Conservation (phyloP, 1,140 invertebrate species). For the Sminthurinus signatus region DNA sequence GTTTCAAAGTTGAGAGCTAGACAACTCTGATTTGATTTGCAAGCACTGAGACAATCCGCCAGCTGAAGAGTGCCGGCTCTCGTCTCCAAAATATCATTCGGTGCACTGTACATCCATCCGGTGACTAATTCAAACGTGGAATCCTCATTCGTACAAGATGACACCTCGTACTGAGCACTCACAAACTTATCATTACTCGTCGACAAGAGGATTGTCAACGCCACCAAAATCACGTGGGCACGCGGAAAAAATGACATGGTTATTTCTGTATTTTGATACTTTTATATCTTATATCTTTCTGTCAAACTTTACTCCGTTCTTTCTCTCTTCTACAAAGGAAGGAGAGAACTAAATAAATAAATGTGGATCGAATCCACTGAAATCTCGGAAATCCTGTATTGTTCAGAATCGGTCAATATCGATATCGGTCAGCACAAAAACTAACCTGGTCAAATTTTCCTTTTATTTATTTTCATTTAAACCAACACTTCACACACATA, state of each 20-base stretch:
- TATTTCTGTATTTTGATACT: neutral
- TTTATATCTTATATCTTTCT: no score
- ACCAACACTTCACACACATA: no score
- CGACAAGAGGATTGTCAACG: neutral
- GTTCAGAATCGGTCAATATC: no score
- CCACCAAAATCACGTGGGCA: neutral
- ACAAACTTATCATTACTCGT: no score
- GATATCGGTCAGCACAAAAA: no score
- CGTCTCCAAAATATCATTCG: conserved; percentile 48
- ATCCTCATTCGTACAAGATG: conserved; percentile 37
- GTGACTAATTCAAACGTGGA: conserved; percentile 51
- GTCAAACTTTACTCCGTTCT: neutral
- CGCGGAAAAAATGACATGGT: no score
- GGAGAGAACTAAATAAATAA: neutral
- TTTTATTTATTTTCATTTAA: no score
- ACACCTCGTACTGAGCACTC: conserved; percentile 32
- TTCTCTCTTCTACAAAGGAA: neutral
- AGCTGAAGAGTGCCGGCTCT: conserved; percentile 49
- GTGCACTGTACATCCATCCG: conserved; percentile 50
- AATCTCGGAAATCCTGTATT: neutral
- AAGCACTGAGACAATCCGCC: conserved; percentile 49
- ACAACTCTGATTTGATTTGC: conserved; percentile 47
- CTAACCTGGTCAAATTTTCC: no score
- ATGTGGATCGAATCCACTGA: neutral
- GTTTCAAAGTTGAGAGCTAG: conserved; percentile 52